Evolutionary conservation across 1,140 invertebrate species (phyloP).

Genomic region (Bicyclus anynana): DNA sequence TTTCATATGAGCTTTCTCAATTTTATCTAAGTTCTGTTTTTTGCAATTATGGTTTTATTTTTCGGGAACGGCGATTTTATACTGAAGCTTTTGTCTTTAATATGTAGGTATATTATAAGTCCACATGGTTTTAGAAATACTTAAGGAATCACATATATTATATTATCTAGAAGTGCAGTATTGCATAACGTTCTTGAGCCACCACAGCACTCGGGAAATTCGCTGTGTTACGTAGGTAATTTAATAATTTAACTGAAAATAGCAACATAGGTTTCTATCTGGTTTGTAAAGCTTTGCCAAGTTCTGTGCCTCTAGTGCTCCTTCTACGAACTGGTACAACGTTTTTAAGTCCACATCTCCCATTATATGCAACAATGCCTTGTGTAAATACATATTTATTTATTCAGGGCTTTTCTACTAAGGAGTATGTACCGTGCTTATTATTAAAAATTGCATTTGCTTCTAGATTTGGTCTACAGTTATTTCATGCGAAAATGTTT

Average conservation of each 20-base stretch:
- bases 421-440: constrained; percentile 12
- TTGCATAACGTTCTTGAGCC: constrained; percentile 1
- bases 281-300: constrained; percentile 21
- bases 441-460: constrained; percentile 15
- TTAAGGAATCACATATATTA: not conserved
- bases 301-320: constrained; percentile 18
- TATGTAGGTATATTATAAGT: no score
- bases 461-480: not conserved
- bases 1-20: no score
- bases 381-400: constrained; percentile 20
- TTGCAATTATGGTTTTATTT: no score
- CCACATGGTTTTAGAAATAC: no score
- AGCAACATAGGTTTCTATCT: constrained; percentile 20
- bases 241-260: constrained; percentile 24
- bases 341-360: constrained; percentile 22
- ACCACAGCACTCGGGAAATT: constrained; percentile 9
- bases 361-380: constrained; percentile 19
- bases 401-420: constrained; percentile 22
- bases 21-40: no score
- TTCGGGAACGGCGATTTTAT: no score
- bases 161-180: not conserved
- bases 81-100: no score
- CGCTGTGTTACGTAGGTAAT: constrained; percentile 18
- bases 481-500: no score
- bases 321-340: constrained; percentile 16